Conservation (phyloP, 2,113 vertebrate genomes). For the Alouatta palliata region DNA sequence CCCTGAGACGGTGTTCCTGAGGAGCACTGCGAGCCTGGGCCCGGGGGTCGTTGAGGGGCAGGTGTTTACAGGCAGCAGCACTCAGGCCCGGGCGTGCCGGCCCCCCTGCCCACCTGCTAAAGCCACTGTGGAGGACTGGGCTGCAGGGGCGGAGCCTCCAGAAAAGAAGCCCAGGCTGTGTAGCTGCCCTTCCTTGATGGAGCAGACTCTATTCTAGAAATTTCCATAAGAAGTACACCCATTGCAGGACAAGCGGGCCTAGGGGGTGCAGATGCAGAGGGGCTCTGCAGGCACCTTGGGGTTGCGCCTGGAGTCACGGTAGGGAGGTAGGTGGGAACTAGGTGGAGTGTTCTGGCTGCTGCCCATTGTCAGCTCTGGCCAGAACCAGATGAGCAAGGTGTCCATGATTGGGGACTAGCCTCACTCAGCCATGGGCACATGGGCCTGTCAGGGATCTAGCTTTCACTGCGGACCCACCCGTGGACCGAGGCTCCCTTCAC, state of each 20-base stretch:
- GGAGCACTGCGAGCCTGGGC: no score
- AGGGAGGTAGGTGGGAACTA: background rate
- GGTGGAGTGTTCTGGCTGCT: background rate
- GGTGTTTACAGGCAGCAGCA: no score
- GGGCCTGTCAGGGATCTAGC: background rate
- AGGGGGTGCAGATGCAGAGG: background rate
- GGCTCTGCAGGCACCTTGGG: no score
- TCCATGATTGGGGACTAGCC: background rate
- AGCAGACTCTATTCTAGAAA: background rate
- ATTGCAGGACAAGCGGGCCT: background rate
- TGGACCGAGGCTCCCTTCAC: background rate
- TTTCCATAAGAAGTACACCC: background rate
- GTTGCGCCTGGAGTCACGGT: background rate
- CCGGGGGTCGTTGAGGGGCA: background rate
- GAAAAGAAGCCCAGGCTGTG: background rate
- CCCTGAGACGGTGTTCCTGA: background rate
- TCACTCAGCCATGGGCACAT: background rate
- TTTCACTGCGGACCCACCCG: background rate
- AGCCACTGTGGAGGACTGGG: background rate
- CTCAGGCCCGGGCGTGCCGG: background rate
- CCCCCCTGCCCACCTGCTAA: background rate
- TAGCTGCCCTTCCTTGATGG: background rate
- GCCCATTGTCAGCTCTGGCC: background rate
- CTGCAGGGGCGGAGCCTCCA: fast-evolving
- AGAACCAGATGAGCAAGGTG: background rate